A percentile compares a stretch with the other conserved stretches of the same genome.
Evolutionary conservation across 2,888 invertebrate species (phyloP).

Genomic region (Ellobium chinense): DNA sequence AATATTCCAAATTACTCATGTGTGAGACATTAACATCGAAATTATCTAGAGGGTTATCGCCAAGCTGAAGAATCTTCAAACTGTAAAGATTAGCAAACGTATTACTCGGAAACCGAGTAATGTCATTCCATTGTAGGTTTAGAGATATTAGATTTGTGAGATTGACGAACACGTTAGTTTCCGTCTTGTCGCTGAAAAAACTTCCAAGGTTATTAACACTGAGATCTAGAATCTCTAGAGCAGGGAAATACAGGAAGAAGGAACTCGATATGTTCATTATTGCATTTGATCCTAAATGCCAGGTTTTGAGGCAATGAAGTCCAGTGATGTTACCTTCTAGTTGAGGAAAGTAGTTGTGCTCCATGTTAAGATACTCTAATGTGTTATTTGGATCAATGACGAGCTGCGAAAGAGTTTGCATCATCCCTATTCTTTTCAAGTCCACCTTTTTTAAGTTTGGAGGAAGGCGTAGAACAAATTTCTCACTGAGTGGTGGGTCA

Average conservation of each 20-base stretch:
- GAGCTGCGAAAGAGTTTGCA: constrained; percentile 18
- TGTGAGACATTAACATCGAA: not conserved
- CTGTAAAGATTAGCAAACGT: not conserved
- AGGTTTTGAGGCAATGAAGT: not conserved
- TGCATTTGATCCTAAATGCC: constrained; percentile 29
- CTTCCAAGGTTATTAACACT: constrained; percentile 9
- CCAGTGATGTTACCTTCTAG: constrained; percentile 33
- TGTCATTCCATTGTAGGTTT: not conserved
- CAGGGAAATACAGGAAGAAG: constrained; percentile 28
- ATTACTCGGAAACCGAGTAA: not conserved
- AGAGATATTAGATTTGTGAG: not conserved
- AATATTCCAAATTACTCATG: constrained; percentile 11
- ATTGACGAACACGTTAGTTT: not conserved
- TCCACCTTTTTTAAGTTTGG: constrained; percentile 19
- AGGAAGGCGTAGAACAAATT: constrained; percentile 2
- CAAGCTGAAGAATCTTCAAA: not conserved
- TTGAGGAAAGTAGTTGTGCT: constrained; percentile 24
- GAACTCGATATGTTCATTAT: not conserved
- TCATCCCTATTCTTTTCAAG: not conserved
- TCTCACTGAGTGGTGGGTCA: no score
- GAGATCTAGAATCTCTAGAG: constrained; percentile 4
- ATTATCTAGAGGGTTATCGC: not conserved
- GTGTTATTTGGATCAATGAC: constrained; percentile 26
- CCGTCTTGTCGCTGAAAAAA: not conserved
- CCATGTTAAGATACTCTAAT: constrained; percentile 16